phyloP scores from a whole-genome alignment of 2,797 vertebrate species.

The Semotilus atromaculatus region DNA sequence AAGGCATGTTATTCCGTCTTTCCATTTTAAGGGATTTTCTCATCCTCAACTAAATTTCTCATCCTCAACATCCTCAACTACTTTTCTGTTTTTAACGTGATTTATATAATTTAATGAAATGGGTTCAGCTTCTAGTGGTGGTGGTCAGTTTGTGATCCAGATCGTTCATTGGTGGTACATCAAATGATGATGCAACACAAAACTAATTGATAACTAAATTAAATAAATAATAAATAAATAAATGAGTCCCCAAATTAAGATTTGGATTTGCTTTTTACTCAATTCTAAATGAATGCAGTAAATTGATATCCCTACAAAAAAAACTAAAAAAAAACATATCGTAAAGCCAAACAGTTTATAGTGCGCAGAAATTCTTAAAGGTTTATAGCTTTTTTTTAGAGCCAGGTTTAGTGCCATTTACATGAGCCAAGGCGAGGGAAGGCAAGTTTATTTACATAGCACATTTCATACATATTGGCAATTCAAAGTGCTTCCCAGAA shows the following conservation, averaged over 20 bases:
- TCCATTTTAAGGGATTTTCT: background rate
- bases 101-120: background rate
- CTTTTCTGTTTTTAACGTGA: background rate
- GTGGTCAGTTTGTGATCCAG: background rate
- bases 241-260: background rate
- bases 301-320: background rate
- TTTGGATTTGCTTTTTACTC: background rate
- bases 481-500: too few relatives aligned
- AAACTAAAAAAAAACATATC: background rate
- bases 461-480: too few relatives aligned
- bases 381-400: background rate
- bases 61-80: background rate
- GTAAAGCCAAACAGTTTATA: background rate
- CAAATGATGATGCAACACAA: background rate
- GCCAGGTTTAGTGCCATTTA: background rate
- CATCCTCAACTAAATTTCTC: background rate
- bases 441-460: too few relatives aligned
- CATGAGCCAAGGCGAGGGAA: too few relatives aligned
- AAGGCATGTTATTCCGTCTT: background rate
- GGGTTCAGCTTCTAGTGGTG: background rate
- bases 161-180: background rate
- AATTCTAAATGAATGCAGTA: background rate
- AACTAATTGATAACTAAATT: background rate
- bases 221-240: background rate
- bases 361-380: background rate